Evolutionary conservation across 2,888 invertebrate genomes (phyloP).

Genomic region (Parnassius apollo): DNA sequence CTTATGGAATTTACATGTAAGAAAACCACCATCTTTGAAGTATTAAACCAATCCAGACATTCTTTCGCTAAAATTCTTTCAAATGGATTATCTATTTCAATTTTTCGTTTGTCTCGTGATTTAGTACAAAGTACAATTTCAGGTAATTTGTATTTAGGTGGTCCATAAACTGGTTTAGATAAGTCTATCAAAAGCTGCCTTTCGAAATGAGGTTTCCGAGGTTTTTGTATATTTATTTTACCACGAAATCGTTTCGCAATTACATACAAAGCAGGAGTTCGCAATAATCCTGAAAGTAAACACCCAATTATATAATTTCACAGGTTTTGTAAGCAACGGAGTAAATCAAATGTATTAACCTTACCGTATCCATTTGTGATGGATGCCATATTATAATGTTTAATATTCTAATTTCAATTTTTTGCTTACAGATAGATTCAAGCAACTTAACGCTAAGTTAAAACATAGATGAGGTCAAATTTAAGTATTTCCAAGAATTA

Average conservation of each 20-base stretch:
- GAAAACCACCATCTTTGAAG: slow-evolving; percentile 86
- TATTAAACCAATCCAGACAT: slow-evolving; percentile 84
- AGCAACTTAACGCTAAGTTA: too few relatives aligned
- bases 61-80: slow-evolving; percentile 87
- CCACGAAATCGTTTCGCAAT: slow-evolving; percentile 85
- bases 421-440: too few relatives aligned
- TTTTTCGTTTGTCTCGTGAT: slow-evolving; percentile 38
- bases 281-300: slow-evolving; percentile 64
- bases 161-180: slow-evolving; percentile 82
- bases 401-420: too few relatives aligned
- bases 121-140: slow-evolving; percentile 78
- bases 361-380: slow-evolving; percentile 11
- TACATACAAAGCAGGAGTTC: slow-evolving; percentile 61
- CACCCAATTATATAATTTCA: too few relatives aligned
- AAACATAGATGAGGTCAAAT: too few relatives aligned
- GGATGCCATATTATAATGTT: slow-evolving; percentile 8
- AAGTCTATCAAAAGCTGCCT: slow-evolving; percentile 84
- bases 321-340: too few relatives aligned
- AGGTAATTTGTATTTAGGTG: slow-evolving; percentile 67
- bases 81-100: slow-evolving; percentile 84
- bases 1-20: slow-evolving; percentile 87
- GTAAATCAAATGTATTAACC: too few relatives aligned
- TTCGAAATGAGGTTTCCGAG: slow-evolving; percentile 85
- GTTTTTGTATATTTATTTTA: slow-evolving; percentile 89
- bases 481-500: too few relatives aligned